Evolutionary conservation across 2,888 invertebrate species (phyloP).

Genomic region (Proisotoma minuta): DNA sequence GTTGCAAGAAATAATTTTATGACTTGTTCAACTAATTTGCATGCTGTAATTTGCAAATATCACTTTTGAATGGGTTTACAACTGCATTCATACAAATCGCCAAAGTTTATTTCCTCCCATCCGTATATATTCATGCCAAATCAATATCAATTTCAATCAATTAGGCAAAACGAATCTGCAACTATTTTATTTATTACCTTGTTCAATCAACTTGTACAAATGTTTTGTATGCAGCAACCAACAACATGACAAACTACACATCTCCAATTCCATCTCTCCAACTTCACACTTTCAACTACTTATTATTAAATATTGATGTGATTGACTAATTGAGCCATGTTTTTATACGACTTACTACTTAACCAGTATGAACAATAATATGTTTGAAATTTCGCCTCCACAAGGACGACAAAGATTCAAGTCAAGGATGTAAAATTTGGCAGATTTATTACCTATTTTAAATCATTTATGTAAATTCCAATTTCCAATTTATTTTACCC

Average conservation of each 20-base stretch:
- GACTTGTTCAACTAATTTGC: constrained; percentile 1
- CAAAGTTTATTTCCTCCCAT: neutral
- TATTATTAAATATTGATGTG: no score
- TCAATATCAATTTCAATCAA: constrained; percentile 38
- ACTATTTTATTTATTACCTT: constrained; percentile 24
- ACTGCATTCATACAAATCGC: neutral
- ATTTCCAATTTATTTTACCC: no score
- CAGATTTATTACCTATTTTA: no score
- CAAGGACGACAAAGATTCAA: no score
- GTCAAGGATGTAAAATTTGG: no score
- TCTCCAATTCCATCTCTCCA: neutral
- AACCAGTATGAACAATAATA: no score
- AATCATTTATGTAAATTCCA: no score
- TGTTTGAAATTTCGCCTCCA: no score
- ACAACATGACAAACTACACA: no score
- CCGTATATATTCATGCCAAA: neutral
- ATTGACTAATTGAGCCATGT: constrained; percentile 1
- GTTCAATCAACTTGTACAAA: neutral
- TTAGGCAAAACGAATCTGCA: constrained; percentile 23
- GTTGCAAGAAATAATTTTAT: neutral
- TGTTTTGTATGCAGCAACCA: neutral
- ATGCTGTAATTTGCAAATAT: neutral
- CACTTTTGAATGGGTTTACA: no score
- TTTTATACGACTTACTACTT: constrained; percentile 4
- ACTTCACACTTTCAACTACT: neutral